Evolutionary conservation across 1,140 invertebrate species (phyloP), one percentile per base, ranked within the genome.

Genomic region (Acromyrmex charruanus): DNA sequence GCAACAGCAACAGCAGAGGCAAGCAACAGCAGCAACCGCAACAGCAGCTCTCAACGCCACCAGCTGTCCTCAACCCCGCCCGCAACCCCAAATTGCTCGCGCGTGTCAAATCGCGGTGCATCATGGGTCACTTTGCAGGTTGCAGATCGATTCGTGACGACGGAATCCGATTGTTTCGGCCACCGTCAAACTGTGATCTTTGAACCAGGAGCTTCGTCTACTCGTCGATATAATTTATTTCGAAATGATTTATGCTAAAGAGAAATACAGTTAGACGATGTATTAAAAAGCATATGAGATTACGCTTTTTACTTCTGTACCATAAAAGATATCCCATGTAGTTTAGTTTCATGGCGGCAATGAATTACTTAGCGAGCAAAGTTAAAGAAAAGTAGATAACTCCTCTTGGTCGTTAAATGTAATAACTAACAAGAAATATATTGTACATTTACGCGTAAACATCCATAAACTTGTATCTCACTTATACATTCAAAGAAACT

Each of bases 31-130:
- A 74, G 49, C 28, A 74, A 16, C 44, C 53, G 49, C 49, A 72
- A 63, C 88, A 90, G 89, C 65, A 91, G 87, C 87, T 90, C 90
- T 89, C 90, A 90, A 90, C 89, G 85, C 89, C 82, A 65, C 89
- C 89, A 89, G 88, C 87, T 88, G 74, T 88, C 86, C 89, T 88
- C 88, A 90, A 90, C 88, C 85, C 88, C 72, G 85, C 85, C 88
- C 71, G 58, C 81, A 59, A 87, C 85, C 85, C 88, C 63, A 63
- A 59, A 86, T 65, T 51, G 55, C 68, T 51, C 49, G 55, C 85
- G 77, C 77, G 85, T 72, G 86, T 85, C 66, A 72, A 86, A 77
- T 79, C 35, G 61, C 58, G 79, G 49, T 75, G 65, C 59, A 68
- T 63, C 66, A 87, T 63, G 87, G 84, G 84, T 88, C 87, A 72